These are phyloP conservation scores for Leptopilina syphax DNA, from an alignment of 2,888 invertebrate genomes.

Conservation along the genomic window DNA sequence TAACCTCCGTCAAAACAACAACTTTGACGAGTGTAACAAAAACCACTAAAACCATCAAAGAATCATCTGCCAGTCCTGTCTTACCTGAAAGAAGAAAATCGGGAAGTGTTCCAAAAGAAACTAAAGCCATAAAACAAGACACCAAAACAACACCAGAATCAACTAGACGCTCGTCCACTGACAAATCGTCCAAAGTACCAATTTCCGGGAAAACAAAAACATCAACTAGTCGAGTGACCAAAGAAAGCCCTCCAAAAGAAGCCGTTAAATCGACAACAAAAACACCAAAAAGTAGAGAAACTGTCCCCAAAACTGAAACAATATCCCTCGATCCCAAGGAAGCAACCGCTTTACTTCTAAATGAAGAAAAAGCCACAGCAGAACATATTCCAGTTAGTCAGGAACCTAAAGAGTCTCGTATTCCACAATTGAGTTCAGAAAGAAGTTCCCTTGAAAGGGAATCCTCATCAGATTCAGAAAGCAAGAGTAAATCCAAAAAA, in stretches of 20 bases:
- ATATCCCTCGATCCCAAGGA: conserved; percentile 56
- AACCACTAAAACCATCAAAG: conserved; percentile 10
- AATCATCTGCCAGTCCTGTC: conserved; percentile 19
- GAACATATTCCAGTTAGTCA: conserved; percentile 44
- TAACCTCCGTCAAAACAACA: conserved; percentile 18
- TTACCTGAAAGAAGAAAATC: conserved; percentile 16
- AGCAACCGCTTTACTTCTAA: conserved; percentile 55
- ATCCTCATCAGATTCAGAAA: conserved; percentile 54
- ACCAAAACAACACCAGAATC: conserved; percentile 50
- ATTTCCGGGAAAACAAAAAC: not conserved
- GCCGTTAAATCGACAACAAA: not conserved
- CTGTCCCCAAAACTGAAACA: conserved; percentile 41
- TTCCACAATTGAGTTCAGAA: conserved; percentile 38
- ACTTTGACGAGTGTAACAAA: conserved; percentile 20
- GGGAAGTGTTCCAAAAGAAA: conserved; percentile 22
- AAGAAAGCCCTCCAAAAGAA: conserved; percentile 41
- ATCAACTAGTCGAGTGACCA: not conserved
- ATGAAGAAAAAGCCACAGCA: conserved; percentile 49
- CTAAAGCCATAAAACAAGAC: conserved; percentile 41
- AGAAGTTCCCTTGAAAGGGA: conserved; percentile 56
- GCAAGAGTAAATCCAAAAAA: conserved; percentile 58
- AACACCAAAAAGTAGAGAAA: conserved; percentile 15
- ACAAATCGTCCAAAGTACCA: conserved; percentile 16
- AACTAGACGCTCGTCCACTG: conserved; percentile 49
- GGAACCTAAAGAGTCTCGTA: conserved; percentile 20